Percentiles rank a stretch among this genome's conserved stretches.
Evolutionary conservation across 2,888 invertebrate species (phyloP).

Genomic region (Hypolimnas misippus): DNA sequence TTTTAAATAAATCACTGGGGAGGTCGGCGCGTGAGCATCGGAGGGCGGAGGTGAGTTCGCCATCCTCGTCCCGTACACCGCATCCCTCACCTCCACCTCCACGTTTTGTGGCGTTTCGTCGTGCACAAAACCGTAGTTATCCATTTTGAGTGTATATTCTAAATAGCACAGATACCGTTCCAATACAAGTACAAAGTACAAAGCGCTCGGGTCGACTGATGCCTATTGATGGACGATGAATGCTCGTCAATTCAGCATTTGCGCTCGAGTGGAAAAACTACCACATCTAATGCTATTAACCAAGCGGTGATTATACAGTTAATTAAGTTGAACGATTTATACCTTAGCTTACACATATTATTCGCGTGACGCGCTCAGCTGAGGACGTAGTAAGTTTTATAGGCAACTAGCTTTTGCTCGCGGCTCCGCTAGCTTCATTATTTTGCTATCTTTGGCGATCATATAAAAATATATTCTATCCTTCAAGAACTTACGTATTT

Average conservation of each 20-base stretch:
- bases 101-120: constrained; percentile 50
- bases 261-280: constrained; percentile 26
- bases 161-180: neutral
- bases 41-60: neutral
- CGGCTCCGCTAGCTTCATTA: too few species aligned
- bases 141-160: constrained; percentile 53
- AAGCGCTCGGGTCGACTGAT: constrained; percentile 11
- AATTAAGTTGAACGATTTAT: constrained; percentile 31
- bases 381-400: neutral
- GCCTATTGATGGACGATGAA: constrained; percentile 21
- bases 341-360: neutral
- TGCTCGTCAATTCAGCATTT: constrained; percentile 25
- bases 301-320: constrained; percentile 17
- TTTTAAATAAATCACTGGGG: neutral
- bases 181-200: neutral
- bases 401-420: neutral
- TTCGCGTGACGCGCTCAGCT: neutral
- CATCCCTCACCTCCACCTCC: constrained; percentile 23
- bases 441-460: too few species aligned
- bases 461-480: too few species aligned
- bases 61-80: neutral
- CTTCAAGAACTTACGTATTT: too few species aligned
- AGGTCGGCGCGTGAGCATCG: neutral
- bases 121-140: constrained; percentile 65
- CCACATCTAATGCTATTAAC: constrained; percentile 22